These are phyloP conservation scores for Timandra comae DNA, from an alignment of 2,888 invertebrate species.

Conservation along the genomic window DNA sequence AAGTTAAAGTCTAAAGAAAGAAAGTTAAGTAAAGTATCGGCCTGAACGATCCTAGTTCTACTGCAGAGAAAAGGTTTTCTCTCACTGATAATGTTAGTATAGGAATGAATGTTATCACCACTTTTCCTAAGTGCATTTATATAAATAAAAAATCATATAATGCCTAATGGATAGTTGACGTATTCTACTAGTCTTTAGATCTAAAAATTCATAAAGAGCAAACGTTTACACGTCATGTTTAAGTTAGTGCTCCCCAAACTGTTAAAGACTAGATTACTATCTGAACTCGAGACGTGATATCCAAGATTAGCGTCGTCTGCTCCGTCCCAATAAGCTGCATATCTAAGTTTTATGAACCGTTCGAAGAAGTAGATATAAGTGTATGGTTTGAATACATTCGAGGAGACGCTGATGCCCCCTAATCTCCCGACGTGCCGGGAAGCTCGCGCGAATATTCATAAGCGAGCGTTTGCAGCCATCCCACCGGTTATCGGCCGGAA, in stretches of 20 bases:
- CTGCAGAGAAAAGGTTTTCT: too few relatives aligned
- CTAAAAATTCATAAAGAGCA: not conserved
- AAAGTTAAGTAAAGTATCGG: too few relatives aligned
- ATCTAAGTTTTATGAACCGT: conserved; percentile 18
- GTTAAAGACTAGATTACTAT: not conserved
- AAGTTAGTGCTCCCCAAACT: too few relatives aligned
- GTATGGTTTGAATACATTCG: conserved; percentile 21
- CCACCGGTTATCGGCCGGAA: conserved; percentile 47
- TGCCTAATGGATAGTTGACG: not conserved
- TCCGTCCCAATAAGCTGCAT: conserved; percentile 12
- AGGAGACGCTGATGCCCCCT: conserved; percentile 33
- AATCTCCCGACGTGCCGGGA: conserved; percentile 33
- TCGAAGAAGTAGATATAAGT: conserved; percentile 10
- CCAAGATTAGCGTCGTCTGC: conserved; percentile 7
- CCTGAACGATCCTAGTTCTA: too few relatives aligned
- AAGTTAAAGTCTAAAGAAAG: too few relatives aligned
- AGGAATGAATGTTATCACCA: too few relatives aligned
- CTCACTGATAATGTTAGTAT: too few relatives aligned
- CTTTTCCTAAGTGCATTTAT: too few relatives aligned
- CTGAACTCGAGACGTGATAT: conserved; percentile 3
- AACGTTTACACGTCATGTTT: too few relatives aligned
- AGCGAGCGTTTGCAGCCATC: conserved; percentile 32
- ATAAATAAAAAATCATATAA: too few relatives aligned
- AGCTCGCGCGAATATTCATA: conserved; percentile 50
- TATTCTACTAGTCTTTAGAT: not conserved